Evolutionary conservation across 1,140 invertebrate genomes (phyloP).

Genomic region (Aphaenogaster ashmeadi): DNA sequence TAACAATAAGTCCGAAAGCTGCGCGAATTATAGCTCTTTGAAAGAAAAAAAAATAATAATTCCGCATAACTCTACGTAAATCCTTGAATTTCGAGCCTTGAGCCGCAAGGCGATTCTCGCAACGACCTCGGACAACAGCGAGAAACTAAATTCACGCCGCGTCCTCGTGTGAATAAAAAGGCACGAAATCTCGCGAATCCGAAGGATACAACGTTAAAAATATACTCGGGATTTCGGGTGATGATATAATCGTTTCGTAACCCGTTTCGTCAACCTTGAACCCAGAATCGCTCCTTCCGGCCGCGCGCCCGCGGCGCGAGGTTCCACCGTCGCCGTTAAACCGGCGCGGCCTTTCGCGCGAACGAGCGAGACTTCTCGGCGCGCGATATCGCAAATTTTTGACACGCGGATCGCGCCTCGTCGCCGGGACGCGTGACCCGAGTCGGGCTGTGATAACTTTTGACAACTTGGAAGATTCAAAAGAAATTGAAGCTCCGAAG

Average conservation of each 20-base stretch:
- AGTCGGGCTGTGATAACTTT: too few species aligned
- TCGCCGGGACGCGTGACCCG: not conserved
- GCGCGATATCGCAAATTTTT: not conserved
- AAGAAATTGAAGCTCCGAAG: too few species aligned
- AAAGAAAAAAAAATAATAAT: not conserved
- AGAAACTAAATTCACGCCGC: not conserved
- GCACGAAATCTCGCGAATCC: not conserved
- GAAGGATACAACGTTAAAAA: not conserved
- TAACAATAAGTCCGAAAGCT: not conserved
- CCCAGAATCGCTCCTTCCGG: constrained; percentile 8
- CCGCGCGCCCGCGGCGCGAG: not conserved
- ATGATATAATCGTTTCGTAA: constrained; percentile 35
- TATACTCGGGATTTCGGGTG: not conserved
- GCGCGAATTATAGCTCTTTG: not conserved
- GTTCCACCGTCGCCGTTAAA: not conserved
- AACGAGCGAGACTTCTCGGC: too few species aligned
- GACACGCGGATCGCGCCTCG: not conserved
- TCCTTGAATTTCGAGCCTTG: constrained; percentile 7
- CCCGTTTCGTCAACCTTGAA: constrained; percentile 24
- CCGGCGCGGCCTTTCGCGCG: not conserved
- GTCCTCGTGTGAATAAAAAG: not conserved
- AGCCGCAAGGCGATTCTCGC: not conserved
- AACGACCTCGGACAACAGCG: constrained; percentile 12
- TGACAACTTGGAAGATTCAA: too few species aligned
- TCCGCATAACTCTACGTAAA: not conserved